Evolutionary conservation across 2,888 invertebrate species (phyloP).

Genomic region (Subacronicta megacephala): DNA sequence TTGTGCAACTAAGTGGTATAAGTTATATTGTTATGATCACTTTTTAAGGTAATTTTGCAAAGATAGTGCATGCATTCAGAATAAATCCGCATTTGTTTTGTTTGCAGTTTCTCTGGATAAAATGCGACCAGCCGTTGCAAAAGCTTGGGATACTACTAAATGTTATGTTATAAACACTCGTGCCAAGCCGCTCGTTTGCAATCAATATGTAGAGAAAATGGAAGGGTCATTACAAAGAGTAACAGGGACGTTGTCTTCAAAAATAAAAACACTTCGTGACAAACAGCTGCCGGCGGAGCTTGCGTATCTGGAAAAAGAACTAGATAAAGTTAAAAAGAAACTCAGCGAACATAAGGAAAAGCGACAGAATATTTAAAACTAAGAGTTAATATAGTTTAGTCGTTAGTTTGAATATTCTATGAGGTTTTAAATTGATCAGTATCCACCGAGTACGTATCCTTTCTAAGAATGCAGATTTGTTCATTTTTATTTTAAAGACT

Average conservation of each 20-base stretch:
- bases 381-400: constrained; percentile 1
- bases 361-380: not conserved
- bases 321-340: constrained; percentile 68
- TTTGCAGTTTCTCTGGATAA: constrained; percentile 81
- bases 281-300: constrained; percentile 69
- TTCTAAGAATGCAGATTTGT: too few relatives aligned
- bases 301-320: constrained; percentile 73
- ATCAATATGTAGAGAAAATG: constrained; percentile 66
- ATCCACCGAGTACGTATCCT: not conserved
- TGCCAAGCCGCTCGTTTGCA: constrained; percentile 69
- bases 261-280: constrained; percentile 66
- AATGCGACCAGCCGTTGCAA: constrained; percentile 69
- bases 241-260: constrained; percentile 54
- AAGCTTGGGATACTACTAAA: constrained; percentile 72
- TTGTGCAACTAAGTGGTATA: constrained; percentile 10
- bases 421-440: constrained; percentile 10
- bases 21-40: not conserved
- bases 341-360: constrained; percentile 37
- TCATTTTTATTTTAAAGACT: too few relatives aligned
- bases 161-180: constrained; percentile 59
- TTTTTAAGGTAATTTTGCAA: constrained; percentile 16
- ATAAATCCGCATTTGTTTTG: constrained; percentile 71
- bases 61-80: constrained; percentile 3
- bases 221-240: constrained; percentile 63
- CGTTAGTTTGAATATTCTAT: not conserved